These are phyloP conservation scores for Argyresthia goedartella DNA, from an alignment of 2,888 invertebrate species.

Conservation along the genomic window DNA sequence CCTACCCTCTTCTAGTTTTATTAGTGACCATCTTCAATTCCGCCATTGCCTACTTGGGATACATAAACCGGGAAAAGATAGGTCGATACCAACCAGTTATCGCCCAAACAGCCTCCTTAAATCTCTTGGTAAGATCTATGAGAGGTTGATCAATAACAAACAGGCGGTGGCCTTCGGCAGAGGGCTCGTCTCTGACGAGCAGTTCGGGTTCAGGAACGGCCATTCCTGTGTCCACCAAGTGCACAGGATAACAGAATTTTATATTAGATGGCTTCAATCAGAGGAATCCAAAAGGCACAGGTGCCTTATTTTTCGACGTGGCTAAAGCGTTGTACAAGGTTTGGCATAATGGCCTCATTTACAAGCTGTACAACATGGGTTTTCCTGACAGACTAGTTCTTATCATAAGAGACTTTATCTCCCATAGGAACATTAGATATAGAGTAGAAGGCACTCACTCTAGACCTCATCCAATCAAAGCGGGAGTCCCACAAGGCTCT, in stretches of 20 bases:
- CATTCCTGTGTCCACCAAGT: constrained; percentile 10
- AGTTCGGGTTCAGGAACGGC: constrained; percentile 4
- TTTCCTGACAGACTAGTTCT: constrained; percentile 5
- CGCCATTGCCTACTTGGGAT: neutral
- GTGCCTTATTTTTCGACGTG: constrained; percentile 10
- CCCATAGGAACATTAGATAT: neutral
- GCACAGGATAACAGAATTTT: constrained; percentile 12
- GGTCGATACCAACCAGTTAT: neutral
- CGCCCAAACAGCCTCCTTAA: constrained; percentile 6
- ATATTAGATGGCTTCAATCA: constrained; percentile 3
- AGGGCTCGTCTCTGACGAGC: neutral
- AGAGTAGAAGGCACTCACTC: neutral
- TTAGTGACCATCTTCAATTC: constrained; percentile 6
- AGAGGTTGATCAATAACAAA: neutral
- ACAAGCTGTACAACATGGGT: constrained; percentile 6
- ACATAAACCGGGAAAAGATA: neutral
- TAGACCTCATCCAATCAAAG: neutral
- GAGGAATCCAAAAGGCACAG: neutral
- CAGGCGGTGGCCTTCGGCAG: neutral
- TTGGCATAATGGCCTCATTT: constrained; percentile 7
- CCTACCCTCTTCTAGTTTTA: neutral
- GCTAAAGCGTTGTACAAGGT: constrained; percentile 2
- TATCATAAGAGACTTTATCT: neutral
- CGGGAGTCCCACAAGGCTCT: neutral
- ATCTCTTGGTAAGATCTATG: constrained; percentile 6